phyloP scores from a whole-genome alignment of 2,113 vertebrate genomes.

The Pachypanchax playfairii region DNA sequence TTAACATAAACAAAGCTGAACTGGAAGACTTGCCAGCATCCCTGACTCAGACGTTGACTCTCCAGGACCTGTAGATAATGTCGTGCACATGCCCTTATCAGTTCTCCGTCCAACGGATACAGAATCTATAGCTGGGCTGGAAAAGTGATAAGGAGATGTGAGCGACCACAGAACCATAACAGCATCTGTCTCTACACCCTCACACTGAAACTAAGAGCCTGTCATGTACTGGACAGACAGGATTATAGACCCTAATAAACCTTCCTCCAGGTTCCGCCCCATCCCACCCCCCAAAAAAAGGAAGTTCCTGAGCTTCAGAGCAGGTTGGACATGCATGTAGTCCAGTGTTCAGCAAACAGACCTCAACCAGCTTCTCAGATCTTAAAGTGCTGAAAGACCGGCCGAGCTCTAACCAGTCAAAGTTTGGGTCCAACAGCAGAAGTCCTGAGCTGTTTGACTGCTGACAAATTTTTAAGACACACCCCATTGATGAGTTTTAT shows the following conservation, averaged over 20 bases:
- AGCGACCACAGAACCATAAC: conserved; percentile 71
- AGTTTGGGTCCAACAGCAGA: conserved; percentile 30
- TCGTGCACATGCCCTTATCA: conserved; percentile 96
- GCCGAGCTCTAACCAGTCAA: conserved; percentile 34
- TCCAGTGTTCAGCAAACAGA: conserved; percentile 16
- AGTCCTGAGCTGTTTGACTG: conserved; percentile 62
- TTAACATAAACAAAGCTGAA: not conserved
- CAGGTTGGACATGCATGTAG: conserved; percentile 16
- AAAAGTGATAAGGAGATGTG: conserved; percentile 98
- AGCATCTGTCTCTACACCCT: conserved; percentile 21
- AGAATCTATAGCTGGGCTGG: conserved; percentile 93
- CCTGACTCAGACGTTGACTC: conserved; percentile 33
- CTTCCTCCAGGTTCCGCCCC: no score
- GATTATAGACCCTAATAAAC: no score
- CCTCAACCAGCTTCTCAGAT: conserved; percentile 7
- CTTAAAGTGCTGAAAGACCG: conserved; percentile 24
- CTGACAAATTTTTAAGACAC: conserved; percentile 78
- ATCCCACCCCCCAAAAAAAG: no score
- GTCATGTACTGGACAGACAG: conserved; percentile 6
- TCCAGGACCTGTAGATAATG: conserved; percentile 71
- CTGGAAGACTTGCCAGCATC: conserved; percentile 10
- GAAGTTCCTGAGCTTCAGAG: conserved; percentile 1
- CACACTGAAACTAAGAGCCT: conserved; percentile 2
- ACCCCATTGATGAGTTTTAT: conserved; percentile 84
- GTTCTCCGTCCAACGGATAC: conserved; percentile 98